Percentiles rank a stretch among this genome's conserved stretches.
These are phyloP conservation scores for Muscicapa striata DNA, from an alignment of 2,797 vertebrate genomes.

Conservation along the genomic window DNA sequence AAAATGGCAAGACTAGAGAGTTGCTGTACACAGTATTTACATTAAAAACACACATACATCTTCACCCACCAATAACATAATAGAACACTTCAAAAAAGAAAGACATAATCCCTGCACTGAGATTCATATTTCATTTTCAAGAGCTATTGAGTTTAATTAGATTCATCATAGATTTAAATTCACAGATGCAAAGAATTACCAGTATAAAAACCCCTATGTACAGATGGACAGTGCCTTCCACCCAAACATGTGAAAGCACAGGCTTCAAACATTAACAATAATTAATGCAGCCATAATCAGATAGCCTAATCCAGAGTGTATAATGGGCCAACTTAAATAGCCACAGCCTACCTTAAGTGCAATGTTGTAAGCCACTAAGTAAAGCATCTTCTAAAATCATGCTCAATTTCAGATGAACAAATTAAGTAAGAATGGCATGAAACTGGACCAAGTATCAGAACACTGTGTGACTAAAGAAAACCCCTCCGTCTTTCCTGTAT, in stretches of 20 bases:
- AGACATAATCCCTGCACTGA: not conserved
- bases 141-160: not conserved
- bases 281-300: not conserved
- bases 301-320: not conserved
- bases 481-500: not conserved
- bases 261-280: not conserved
- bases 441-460: not conserved
- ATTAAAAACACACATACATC: not conserved
- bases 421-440: not conserved
- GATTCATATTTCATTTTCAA: not conserved
- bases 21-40: not conserved
- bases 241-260: not conserved
- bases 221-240: not conserved
- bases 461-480: not conserved
- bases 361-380: not conserved
- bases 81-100: not conserved
- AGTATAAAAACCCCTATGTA: not conserved
- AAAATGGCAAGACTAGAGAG: not conserved
- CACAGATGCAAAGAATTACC: not conserved
- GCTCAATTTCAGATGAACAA: not conserved
- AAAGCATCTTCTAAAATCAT: not conserved
- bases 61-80: fast-evolving
- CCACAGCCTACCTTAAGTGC: not conserved
- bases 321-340: not conserved
- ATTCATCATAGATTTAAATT: not conserved